Evolutionary conservation across 1,140 invertebrate genomes (phyloP).

Genomic region (Zeugodacus cucurbitae): DNA sequence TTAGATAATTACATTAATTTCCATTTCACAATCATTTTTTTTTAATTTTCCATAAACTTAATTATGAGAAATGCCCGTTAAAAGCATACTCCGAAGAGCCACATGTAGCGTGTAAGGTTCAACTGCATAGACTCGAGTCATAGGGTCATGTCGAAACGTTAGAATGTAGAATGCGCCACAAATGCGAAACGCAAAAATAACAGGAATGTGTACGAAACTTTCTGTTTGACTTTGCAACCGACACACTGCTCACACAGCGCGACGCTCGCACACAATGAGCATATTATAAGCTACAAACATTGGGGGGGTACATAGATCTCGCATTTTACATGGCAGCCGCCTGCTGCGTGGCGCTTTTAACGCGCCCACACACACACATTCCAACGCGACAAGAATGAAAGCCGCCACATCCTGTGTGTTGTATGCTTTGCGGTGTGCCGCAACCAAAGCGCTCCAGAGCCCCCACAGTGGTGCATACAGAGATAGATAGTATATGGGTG

Average conservation of each 20-base stretch:
- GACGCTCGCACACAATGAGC: not conserved
- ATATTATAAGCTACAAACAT: not conserved
- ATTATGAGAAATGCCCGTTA: too few species aligned
- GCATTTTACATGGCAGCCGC: not conserved
- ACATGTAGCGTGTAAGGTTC: not conserved
- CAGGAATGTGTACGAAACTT: not conserved
- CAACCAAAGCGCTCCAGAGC: not conserved
- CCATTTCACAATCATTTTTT: too few species aligned
- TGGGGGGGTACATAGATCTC: not conserved
- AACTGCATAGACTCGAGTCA: not conserved
- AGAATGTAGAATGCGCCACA: not conserved
- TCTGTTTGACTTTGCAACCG: not conserved
- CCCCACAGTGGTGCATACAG: not conserved
- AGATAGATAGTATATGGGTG: not conserved
- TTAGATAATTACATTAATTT: too few species aligned
- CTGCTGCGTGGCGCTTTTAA: not conserved
- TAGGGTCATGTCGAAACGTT: not conserved
- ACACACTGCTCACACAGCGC: not conserved
- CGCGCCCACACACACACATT: not conserved
- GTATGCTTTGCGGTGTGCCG: not conserved
- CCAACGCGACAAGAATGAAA: not conserved
- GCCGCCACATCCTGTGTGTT: not conserved
- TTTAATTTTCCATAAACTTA: too few species aligned
- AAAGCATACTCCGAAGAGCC: too few species aligned
- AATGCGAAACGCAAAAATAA: not conserved